phyloP scores from a whole-genome alignment of 2,888 invertebrate species.

The Drosophila rubida region DNA sequence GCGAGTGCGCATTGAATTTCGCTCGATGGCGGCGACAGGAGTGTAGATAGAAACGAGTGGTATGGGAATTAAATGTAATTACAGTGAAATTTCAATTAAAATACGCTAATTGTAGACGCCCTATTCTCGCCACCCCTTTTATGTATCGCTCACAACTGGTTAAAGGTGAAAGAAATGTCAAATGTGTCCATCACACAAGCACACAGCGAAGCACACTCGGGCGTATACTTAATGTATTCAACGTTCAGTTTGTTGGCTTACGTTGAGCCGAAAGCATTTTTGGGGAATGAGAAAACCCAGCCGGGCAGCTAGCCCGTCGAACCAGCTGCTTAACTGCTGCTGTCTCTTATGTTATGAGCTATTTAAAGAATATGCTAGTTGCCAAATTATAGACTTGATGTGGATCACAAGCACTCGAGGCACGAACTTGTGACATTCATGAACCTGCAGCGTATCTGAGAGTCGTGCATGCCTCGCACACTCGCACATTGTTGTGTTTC shows the following conservation, averaged over 20 bases:
- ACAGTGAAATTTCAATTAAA: slow-evolving; percentile 34
- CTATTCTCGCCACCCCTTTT: background rate
- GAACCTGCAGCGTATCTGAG: background rate
- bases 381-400: slow-evolving; percentile 37
- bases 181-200: slow-evolving; percentile 15
- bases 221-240: slow-evolving; percentile 1
- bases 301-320: slow-evolving; percentile 20
- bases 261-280: slow-evolving; percentile 23
- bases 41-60: slow-evolving; percentile 8
- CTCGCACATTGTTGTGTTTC: background rate
- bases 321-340: slow-evolving; percentile 39
- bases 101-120: slow-evolving; percentile 44
- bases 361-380: slow-evolving; percentile 5
- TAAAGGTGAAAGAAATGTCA: slow-evolving; percentile 76
- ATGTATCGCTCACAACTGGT: slow-evolving; percentile 2
- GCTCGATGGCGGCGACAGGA: slow-evolving; percentile 1
- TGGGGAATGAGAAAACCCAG: background rate
- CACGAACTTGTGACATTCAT: background rate
- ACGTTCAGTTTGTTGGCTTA: slow-evolving; percentile 3
- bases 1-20: slow-evolving; percentile 52
- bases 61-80: slow-evolving; percentile 39
- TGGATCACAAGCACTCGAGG: slow-evolving; percentile 15
- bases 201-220: background rate
- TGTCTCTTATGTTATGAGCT: slow-evolving; percentile 20
- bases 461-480: slow-evolving; percentile 9